These are phyloP conservation scores for Coenonympha glycerion DNA, from an alignment of 2,888 invertebrate species.

Conservation along the genomic window DNA sequence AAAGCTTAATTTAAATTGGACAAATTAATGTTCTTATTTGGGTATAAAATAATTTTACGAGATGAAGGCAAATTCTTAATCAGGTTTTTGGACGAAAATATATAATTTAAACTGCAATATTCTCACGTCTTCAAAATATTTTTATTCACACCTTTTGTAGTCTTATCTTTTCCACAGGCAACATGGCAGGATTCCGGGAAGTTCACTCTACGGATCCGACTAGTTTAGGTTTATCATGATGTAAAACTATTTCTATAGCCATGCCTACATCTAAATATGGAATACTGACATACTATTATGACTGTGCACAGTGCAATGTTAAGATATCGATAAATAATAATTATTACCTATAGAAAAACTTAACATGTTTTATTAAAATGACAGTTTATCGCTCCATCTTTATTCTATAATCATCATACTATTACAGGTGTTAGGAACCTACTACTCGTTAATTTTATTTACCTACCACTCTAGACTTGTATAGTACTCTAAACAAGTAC, in stretches of 20 bases:
- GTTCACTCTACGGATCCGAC: conserved; percentile 4
- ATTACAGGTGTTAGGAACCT: conserved; percentile 16
- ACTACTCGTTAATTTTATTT: conserved; percentile 2
- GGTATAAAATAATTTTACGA: neutral
- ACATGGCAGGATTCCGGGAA: conserved; percentile 13
- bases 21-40: conserved; percentile 11
- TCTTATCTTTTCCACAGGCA: neutral
- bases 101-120: neutral
- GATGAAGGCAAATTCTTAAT: neutral
- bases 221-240: conserved; percentile 16
- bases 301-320: conserved; percentile 7
- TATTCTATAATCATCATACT: conserved; percentile 11
- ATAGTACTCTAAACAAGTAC: too few relatives aligned
- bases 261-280: conserved; percentile 14
- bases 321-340: conserved; percentile 18
- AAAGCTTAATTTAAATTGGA: conserved; percentile 11
- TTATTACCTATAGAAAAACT: conserved; percentile 9
- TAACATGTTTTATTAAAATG: conserved; percentile 15
- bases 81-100: neutral
- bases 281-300: conserved; percentile 5
- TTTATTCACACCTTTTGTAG: conserved; percentile 9
- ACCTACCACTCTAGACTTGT: too few relatives aligned
- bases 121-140: conserved; percentile 1
- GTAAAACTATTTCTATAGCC: conserved; percentile 10
- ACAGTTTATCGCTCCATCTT: conserved; percentile 17